These are phyloP conservation scores for Ochropleura leucogaster DNA, from an alignment of 2,888 invertebrate species.

Conservation along the genomic window DNA sequence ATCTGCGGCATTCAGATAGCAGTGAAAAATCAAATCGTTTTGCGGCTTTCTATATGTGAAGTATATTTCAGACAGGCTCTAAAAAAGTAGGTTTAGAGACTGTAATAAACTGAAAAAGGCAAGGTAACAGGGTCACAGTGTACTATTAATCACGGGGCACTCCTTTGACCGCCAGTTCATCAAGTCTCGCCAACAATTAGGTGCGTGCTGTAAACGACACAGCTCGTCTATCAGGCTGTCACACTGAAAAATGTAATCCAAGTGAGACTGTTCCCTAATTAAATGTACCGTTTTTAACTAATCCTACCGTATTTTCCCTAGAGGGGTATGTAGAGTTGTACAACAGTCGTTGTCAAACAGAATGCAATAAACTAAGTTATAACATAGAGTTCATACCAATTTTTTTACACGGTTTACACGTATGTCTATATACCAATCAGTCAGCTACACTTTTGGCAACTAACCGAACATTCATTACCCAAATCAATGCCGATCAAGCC, in stretches of 20 bases:
- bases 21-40: constrained; percentile 13
- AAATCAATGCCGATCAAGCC: not conserved
- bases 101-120: not conserved
- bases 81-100: not conserved
- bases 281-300: not conserved
- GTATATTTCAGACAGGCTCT: not conserved
- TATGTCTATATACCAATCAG: not conserved
- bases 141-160: constrained; percentile 60
- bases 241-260: constrained; percentile 11
- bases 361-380: not conserved
- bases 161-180: constrained; percentile 46
- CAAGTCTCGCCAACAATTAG: constrained; percentile 20
- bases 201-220: constrained; percentile 39
- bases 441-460: not conserved
- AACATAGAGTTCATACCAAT: not conserved
- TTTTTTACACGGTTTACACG: not conserved
- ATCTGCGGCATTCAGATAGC: not conserved
- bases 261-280: not conserved
- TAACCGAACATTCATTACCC: not conserved
- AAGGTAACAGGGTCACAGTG: constrained; percentile 37
- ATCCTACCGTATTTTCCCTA: not conserved
- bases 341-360: not conserved
- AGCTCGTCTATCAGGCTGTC: constrained; percentile 15
- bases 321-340: not conserved
- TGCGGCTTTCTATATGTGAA: not conserved